Conservation (phyloP, 2,888 invertebrate genomes). For the Drosophila rellima region DNA sequence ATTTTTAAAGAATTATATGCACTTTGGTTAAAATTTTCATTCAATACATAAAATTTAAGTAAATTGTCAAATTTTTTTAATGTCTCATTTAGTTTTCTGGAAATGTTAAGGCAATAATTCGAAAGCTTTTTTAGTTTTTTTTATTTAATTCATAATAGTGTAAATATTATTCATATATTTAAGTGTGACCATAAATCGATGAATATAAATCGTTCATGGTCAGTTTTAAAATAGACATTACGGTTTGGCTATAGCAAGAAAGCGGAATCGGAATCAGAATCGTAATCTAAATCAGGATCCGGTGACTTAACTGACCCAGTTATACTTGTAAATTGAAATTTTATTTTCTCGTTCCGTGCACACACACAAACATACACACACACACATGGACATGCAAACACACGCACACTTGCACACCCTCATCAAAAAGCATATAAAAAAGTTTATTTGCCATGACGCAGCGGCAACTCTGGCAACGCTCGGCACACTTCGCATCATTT, state of each 20-base stretch:
- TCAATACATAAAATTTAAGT: too few species aligned
- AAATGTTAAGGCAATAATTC: constrained; percentile 1
- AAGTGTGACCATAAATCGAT: constrained; percentile 39
- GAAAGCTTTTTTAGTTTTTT: constrained; percentile 13
- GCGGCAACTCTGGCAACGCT: constrained; percentile 34
- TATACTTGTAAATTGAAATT: constrained; percentile 79
- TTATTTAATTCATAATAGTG: constrained; percentile 7
- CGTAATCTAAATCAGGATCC: constrained; percentile 31
- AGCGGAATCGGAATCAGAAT: constrained; percentile 23
- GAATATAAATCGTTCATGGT: constrained; percentile 63
- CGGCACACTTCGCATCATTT: constrained; percentile 58
- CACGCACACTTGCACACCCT: constrained; percentile 49
- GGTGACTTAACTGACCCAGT: constrained; percentile 58
- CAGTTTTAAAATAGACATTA: constrained; percentile 19
- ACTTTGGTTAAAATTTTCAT: too few species aligned
- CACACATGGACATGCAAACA: constrained; percentile 10
- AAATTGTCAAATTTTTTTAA: too few species aligned
- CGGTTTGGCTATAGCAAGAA: constrained; percentile 27
- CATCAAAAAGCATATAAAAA: constrained; percentile 73
- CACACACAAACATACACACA: constrained; percentile 16
- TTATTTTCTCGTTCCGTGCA: constrained; percentile 59
- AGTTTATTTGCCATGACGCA: constrained; percentile 77
- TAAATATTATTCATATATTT: not conserved
- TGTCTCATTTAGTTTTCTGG: not conserved
- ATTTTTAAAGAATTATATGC: too few species aligned